Conservation (phyloP, 2,888 invertebrate species). For the Abrostola tripartita region DNA sequence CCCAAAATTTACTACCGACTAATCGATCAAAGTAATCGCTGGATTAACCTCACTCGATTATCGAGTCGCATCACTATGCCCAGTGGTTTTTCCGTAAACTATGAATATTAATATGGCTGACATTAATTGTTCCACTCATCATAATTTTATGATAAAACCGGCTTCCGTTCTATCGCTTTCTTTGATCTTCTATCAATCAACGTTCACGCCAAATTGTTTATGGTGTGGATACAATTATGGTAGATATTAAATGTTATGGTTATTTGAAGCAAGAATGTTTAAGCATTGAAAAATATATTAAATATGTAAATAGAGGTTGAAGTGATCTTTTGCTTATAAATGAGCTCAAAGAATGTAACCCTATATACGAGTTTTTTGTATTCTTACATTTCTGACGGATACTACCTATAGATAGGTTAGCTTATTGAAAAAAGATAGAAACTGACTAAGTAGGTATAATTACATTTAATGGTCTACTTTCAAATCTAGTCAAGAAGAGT, state of each 20-base stretch:
- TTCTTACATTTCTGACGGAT: too few relatives aligned
- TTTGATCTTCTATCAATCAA: constrained; percentile 38
- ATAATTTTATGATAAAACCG: constrained; percentile 61
- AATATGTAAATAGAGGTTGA: neutral
- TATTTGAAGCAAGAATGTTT: constrained; percentile 10
- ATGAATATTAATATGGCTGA: constrained; percentile 51
- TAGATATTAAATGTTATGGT: constrained; percentile 18
- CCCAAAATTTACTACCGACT: constrained; percentile 5
- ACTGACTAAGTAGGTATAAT: too few relatives aligned
- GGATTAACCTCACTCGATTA: constrained; percentile 30
- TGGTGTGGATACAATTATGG: constrained; percentile 1
- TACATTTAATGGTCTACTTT: too few relatives aligned
- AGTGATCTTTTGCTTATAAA: neutral
- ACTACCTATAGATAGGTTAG: too few relatives aligned
- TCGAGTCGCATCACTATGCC: constrained; percentile 47
- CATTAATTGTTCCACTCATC: constrained; percentile 62
- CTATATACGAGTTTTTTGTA: too few relatives aligned
- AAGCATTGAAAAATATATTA: neutral
- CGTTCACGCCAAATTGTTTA: constrained; percentile 25
- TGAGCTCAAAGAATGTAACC: too few relatives aligned
- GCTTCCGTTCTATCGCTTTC: constrained; percentile 58
- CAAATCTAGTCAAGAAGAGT: too few relatives aligned
- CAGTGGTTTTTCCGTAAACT: constrained; percentile 40
- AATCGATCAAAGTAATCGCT: constrained; percentile 44
- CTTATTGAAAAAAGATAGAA: too few relatives aligned